Evolutionary conservation across 2,113 vertebrate genomes (phyloP).

Genomic region (Rhipidura dahli): DNA sequence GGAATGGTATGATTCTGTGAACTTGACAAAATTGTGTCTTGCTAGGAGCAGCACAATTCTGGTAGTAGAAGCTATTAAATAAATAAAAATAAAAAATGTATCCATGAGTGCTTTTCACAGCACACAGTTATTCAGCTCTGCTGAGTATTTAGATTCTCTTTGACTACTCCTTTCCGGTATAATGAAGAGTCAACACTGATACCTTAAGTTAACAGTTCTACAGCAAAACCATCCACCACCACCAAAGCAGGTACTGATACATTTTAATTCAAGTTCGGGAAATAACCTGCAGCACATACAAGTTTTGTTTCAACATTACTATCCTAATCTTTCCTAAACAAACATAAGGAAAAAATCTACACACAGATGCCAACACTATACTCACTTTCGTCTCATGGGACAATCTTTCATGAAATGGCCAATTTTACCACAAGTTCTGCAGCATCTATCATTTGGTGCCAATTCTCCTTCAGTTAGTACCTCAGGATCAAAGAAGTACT

Average conservation of each 20-base stretch:
- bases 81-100: neutral
- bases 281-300: neutral
- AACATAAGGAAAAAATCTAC: neutral
- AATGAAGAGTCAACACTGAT: neutral
- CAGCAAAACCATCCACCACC: neutral
- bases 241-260: neutral
- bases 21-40: neutral
- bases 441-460: slow-evolving; percentile 94
- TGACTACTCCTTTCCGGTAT: neutral
- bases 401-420: slow-evolving; percentile 97
- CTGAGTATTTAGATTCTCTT: neutral
- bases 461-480: slow-evolving; percentile 90
- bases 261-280: neutral
- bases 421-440: slow-evolving; percentile 94
- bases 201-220: neutral
- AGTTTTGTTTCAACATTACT: neutral
- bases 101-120: neutral
- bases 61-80: neutral
- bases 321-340: neutral
- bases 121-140: neutral
- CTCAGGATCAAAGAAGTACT: slow-evolving; percentile 94
- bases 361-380: neutral
- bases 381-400: slow-evolving; percentile 88
- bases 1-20: neutral
- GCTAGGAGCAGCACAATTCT: neutral